Percentiles rank a stretch among this genome's conserved stretches.
Conservation (phyloP, 2,113 vertebrate genomes). For the Syngnathus scovelli region DNA sequence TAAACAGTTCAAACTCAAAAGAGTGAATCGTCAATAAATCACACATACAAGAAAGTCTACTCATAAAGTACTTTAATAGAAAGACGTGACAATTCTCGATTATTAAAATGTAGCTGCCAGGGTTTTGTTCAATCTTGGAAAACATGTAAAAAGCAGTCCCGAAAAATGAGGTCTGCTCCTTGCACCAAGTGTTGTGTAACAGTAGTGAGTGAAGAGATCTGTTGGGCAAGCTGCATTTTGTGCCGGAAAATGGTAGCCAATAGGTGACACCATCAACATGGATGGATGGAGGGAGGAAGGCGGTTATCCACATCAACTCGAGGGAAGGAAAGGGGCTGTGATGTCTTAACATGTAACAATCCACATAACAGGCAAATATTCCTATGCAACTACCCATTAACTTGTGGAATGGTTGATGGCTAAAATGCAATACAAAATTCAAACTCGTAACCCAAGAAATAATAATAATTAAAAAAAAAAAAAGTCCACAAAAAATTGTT, state of each 20-base stretch:
- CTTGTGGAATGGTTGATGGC: slow-evolving; percentile 60
- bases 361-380: slow-evolving; percentile 11
- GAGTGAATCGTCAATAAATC: neutral
- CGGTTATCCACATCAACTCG: slow-evolving; percentile 7
- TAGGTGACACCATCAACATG: slow-evolving; percentile 8
- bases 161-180: slow-evolving; percentile 53
- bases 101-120: slow-evolving; percentile 77
- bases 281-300: slow-evolving; percentile 25
- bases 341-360: slow-evolving; percentile 28
- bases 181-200: slow-evolving; percentile 18
- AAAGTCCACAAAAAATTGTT: slow-evolving; percentile 59
- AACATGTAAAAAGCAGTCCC: slow-evolving; percentile 67
- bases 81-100: slow-evolving; percentile 75
- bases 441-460: slow-evolving; percentile 39
- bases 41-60: slow-evolving; percentile 25
- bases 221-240: slow-evolving; percentile 48
- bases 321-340: neutral
- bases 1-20: neutral
- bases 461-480: slow-evolving; percentile 20
- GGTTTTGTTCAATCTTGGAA: slow-evolving; percentile 58
- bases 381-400: slow-evolving; percentile 7
- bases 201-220: slow-evolving; percentile 19
- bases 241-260: slow-evolving; percentile 18
- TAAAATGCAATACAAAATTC: slow-evolving; percentile 59
- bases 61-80: slow-evolving; percentile 76